These are phyloP conservation scores for Pionites leucogaster DNA, from an alignment of 2,113 vertebrate species.

Conservation along the genomic window DNA sequence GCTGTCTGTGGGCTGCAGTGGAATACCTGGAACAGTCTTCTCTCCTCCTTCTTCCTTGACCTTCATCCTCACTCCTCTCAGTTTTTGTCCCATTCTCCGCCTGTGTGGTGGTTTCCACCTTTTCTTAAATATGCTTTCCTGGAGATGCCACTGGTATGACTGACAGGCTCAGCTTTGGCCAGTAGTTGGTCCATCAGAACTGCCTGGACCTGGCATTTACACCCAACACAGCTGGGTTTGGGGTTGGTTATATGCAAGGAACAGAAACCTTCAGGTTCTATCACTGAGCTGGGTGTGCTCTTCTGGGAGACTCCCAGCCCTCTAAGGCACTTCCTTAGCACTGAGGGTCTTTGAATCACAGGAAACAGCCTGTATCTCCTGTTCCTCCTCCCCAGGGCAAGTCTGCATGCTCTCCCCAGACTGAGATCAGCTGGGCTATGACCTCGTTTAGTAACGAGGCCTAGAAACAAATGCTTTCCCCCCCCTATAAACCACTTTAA, in stretches of 20 bases:
- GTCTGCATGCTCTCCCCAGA: rapidly evolving
- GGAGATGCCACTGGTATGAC: background rate
- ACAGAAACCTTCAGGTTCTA: background rate
- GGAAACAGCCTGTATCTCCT: background rate
- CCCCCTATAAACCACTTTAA: background rate
- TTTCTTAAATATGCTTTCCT: background rate
- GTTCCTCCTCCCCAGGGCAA: background rate
- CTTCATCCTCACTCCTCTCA: background rate
- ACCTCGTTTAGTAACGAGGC: rapidly evolving
- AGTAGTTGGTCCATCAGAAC: rapidly evolving
- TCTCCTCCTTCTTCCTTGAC: background rate
- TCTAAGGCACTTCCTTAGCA: background rate
- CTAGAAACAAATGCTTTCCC: background rate
- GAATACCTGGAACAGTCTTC: background rate
- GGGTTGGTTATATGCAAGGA: background rate
- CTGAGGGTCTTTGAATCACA: rapidly evolving
- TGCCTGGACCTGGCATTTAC: background rate
- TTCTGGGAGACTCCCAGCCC: rapidly evolving
- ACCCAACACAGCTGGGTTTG: background rate
- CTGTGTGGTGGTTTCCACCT: background rate
- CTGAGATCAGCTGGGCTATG: background rate
- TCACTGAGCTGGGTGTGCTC: background rate
- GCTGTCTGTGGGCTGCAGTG: rapidly evolving
- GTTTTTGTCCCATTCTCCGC: background rate
- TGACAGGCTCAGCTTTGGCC: background rate